Conservation (phyloP, 2,888 invertebrate genomes). For the Noctua pronuba region DNA sequence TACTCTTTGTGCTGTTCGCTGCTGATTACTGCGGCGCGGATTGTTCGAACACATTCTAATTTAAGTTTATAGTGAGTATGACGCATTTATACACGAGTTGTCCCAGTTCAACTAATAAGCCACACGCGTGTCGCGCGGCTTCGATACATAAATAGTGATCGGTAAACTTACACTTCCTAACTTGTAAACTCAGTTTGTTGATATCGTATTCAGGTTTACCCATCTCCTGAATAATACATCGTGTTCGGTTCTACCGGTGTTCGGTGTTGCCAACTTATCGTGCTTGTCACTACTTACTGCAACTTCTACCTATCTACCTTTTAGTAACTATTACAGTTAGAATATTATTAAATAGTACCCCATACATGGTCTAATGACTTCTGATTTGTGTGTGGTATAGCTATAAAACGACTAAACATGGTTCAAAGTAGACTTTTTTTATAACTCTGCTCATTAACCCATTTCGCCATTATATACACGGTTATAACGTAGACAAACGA, state of each 20-base stretch:
- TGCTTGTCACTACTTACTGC: constrained; percentile 26
- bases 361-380: not conserved
- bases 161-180: constrained; percentile 7
- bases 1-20: constrained; percentile 31
- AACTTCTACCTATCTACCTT: not conserved
- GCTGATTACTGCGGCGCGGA: constrained; percentile 34
- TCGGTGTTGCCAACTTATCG: constrained; percentile 5
- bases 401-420: not conserved
- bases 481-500: constrained; percentile 6
- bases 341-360: not conserved
- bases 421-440: not conserved
- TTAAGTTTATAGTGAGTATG: not conserved
- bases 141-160: constrained; percentile 14
- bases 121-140: not conserved
- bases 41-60: not conserved
- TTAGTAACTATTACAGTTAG: not conserved
- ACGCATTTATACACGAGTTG: no score
- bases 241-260: constrained; percentile 4
- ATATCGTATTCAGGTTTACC: constrained; percentile 24
- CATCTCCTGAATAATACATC: constrained; percentile 51
- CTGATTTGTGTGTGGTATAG: not conserved
- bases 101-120: not conserved
- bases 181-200: constrained; percentile 27
- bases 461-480: not conserved
- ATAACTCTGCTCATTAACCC: constrained; percentile 1